phyloP scores from a whole-genome alignment of 2,797 vertebrate species.

The Coccyzus lansbergi region DNA sequence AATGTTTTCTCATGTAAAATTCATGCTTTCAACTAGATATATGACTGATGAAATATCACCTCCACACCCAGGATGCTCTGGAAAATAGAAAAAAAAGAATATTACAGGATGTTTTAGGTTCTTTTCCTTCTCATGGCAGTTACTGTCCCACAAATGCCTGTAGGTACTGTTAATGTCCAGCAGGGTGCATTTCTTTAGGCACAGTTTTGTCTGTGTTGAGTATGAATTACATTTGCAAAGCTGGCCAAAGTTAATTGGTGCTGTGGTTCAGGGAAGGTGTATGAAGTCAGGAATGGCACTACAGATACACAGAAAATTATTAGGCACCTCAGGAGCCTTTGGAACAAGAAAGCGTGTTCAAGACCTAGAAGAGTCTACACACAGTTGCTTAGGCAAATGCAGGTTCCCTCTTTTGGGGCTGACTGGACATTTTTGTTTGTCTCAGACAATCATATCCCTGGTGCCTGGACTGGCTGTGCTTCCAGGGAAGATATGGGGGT shows the following conservation, averaged over 20 bases:
- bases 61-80: neutral
- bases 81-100: neutral
- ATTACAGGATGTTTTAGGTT: neutral
- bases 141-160: neutral
- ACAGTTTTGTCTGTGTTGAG: neutral
- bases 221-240: neutral
- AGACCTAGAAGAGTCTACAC: neutral
- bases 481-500: neutral
- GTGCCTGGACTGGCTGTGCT: neutral
- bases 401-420: neutral
- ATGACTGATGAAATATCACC: neutral
- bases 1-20: neutral
- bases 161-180: neutral
- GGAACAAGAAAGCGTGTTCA: neutral
- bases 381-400: neutral
- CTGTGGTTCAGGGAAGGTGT: accelerated
- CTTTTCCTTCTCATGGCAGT: neutral
- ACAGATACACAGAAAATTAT: neutral
- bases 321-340: neutral
- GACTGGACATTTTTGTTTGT: neutral
- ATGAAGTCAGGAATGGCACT: neutral
- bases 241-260: neutral
- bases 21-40: neutral
- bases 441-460: neutral
- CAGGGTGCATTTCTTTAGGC: neutral